These are phyloP conservation scores for Andrena bicolor DNA, from an alignment of 2,888 invertebrate genomes.

Conservation along the genomic window DNA sequence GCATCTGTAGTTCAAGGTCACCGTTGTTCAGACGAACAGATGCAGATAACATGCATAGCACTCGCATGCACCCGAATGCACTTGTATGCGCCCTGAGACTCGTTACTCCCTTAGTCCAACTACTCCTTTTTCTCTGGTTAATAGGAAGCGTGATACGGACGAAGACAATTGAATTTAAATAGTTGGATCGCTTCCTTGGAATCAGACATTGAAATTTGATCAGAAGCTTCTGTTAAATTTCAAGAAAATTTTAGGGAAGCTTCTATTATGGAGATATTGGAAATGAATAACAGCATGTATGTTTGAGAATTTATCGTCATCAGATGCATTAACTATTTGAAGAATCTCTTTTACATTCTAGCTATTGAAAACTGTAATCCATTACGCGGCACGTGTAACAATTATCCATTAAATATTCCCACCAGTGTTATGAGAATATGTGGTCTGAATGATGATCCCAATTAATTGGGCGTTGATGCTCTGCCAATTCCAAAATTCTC, in stretches of 20 bases:
- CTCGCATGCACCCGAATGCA: not conserved
- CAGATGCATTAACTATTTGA: too few relatives aligned
- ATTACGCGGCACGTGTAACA: too few relatives aligned
- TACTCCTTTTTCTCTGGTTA: not conserved
- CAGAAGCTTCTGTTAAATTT: too few relatives aligned
- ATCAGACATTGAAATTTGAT: too few relatives aligned
- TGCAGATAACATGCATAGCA: not conserved
- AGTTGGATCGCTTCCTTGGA: too few relatives aligned
- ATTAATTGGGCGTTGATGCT: not conserved
- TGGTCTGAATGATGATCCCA: not conserved
- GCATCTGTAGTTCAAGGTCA: conserved; percentile 22
- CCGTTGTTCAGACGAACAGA: conserved; percentile 4
- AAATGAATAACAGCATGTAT: not conserved
- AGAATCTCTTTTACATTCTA: too few relatives aligned
- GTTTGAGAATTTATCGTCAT: not conserved
- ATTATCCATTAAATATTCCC: too few relatives aligned
- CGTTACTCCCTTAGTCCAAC: not conserved
- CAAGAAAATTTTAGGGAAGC: too few relatives aligned
- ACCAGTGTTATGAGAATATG: not conserved
- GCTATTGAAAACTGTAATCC: too few relatives aligned
- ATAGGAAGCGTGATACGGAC: not conserved
- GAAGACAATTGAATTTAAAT: not conserved
- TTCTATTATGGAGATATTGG: too few relatives aligned
- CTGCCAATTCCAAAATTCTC: conserved; percentile 10
- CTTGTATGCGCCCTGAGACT: not conserved